A percentile compares a stretch with the other conserved stretches of the same genome.
phyloP scores from a whole-genome alignment of 1,140 invertebrate genomes.

The Diabrotica virgifera region DNA sequence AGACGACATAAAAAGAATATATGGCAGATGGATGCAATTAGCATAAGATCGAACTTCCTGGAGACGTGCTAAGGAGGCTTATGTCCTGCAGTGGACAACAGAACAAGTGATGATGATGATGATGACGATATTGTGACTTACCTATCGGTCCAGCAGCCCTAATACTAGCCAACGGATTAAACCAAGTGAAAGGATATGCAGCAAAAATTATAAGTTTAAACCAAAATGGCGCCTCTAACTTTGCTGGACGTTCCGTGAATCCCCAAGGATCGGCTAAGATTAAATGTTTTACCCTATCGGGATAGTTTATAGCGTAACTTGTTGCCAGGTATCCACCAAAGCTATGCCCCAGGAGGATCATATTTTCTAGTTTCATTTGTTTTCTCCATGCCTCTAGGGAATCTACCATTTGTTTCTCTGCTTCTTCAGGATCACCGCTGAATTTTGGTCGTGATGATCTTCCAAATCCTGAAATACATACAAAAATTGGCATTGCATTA shows the following conservation, averaged over 20 bases:
- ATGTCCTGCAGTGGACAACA: too few species aligned
- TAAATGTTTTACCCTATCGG: conserved; percentile 82
- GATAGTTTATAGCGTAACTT: conserved; percentile 83
- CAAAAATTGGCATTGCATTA: too few species aligned
- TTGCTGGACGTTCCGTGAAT: conserved; percentile 78
- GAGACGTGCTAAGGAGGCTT: too few species aligned
- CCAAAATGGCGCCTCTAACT: conserved; percentile 68
- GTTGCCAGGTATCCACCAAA: conserved; percentile 92
- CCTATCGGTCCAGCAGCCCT: conserved; percentile 87
- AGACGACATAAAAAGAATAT: too few species aligned
- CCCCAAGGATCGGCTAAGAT: conserved; percentile 98
- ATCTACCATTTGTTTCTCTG: conserved; percentile 86
- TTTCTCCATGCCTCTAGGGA: conserved; percentile 93
- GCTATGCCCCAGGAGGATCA: conserved; percentile 93
- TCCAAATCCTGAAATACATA: conserved; percentile 73
- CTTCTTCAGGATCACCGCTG: conserved; percentile 72
- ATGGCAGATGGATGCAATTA: too few species aligned
- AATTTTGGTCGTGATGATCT: conserved; percentile 87
- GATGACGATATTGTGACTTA: conserved; percentile 47
- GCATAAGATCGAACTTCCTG: too few species aligned
- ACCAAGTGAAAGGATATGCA: conserved; percentile 69
- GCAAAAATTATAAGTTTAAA: conserved; percentile 59
- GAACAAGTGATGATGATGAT: too few species aligned
- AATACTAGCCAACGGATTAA: conserved; percentile 91
- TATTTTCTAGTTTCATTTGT: conserved; percentile 82